A percentile compares a stretch with the other conserved stretches of the same genome.
These are phyloP conservation scores for Eurystomus glaucurus DNA, from an alignment of 2,797 vertebrate genomes.

Conservation along the genomic window DNA sequence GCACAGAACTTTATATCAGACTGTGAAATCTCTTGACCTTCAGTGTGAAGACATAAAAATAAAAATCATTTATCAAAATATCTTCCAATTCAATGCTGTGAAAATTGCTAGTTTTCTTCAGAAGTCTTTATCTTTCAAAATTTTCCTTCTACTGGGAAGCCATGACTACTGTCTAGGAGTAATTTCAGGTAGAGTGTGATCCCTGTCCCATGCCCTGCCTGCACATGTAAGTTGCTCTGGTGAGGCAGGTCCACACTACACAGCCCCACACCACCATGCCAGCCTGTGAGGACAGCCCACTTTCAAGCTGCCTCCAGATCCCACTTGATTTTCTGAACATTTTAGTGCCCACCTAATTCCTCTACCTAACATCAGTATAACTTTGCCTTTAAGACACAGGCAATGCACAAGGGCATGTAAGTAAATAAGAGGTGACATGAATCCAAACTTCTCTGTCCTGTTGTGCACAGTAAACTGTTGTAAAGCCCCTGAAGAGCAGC, in stretches of 20 bases:
- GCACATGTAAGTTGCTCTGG: background rate
- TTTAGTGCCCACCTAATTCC: background rate
- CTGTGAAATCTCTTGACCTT: background rate
- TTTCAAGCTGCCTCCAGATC: background rate
- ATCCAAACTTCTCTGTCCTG: background rate
- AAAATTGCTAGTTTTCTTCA: background rate
- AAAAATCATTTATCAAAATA: background rate
- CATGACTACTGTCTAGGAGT: background rate
- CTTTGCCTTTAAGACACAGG: background rate
- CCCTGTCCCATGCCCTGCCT: background rate
- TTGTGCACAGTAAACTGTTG: background rate
- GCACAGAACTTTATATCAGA: background rate
- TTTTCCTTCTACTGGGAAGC: background rate
- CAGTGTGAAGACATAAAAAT: background rate
- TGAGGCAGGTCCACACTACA: accelerated
- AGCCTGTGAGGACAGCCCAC: accelerated
- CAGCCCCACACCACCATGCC: background rate
- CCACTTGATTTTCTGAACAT: background rate
- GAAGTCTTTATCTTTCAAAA: background rate
- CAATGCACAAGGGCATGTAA: accelerated
- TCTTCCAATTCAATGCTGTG: background rate
- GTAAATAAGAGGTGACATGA: background rate
- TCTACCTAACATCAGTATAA: background rate
- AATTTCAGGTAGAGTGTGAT: background rate
- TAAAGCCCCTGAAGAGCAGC: background rate